A percentile compares a stretch with the other conserved stretches of the same genome.
These are phyloP conservation scores for Cantharis rustica DNA, from an alignment of 2,888 invertebrate genomes.

Conservation along the genomic window DNA sequence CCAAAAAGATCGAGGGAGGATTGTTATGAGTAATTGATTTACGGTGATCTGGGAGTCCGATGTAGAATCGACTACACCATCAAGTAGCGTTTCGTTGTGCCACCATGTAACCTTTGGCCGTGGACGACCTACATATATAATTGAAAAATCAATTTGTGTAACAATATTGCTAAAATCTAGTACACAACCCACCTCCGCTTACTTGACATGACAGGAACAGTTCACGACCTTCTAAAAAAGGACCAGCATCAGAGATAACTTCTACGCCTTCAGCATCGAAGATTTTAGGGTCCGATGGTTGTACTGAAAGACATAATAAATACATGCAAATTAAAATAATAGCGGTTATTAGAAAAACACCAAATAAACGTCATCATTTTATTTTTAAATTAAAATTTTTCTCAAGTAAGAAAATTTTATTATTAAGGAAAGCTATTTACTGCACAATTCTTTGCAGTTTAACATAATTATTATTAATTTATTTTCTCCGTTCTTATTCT, in stretches of 20 bases:
- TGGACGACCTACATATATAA: conserved; percentile 70
- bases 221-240: conserved; percentile 85
- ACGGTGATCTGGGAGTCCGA: conserved; percentile 66
- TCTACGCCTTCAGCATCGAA: conserved; percentile 83
- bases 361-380: conserved; percentile 35
- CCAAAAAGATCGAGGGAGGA: conserved; percentile 72
- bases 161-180: background rate
- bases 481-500: background rate
- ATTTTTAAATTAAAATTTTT: conserved; percentile 34
- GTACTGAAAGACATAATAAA: conserved; percentile 63
- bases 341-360: conserved; percentile 5
- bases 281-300: conserved; percentile 79
- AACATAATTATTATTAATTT: background rate
- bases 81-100: conserved; percentile 74
- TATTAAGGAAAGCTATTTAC: background rate
- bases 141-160: background rate
- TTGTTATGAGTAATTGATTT: conserved; percentile 76
- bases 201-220: conserved; percentile 85
- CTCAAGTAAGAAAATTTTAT: conserved; percentile 6
- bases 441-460: background rate
- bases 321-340: background rate
- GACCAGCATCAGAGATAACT: conserved; percentile 78
- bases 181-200: conserved; percentile 72
- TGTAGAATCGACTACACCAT: conserved; percentile 73
- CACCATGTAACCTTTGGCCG: conserved; percentile 84